Evolutionary conservation across 2,113 vertebrate species (phyloP), one percentile per base, ranked within the genome.

Genomic region (Eulemur rufifrons): DNA sequence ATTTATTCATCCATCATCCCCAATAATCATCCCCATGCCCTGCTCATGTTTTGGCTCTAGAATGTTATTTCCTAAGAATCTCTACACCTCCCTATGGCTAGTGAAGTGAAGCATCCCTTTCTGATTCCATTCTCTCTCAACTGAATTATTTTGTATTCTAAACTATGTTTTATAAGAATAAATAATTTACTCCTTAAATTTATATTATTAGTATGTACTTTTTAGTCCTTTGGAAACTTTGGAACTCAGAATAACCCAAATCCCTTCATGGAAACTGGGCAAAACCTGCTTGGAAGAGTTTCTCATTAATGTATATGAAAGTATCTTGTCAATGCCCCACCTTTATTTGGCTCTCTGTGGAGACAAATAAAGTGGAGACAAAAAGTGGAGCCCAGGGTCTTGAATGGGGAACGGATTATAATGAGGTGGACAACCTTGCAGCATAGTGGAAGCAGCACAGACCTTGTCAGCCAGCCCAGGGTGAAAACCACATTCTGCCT

Each of bases 251-350:
- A 74, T 59, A 27, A 73, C 64, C 37, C 81, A 95, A 80, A 71
- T 82, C 5, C 9, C n/a, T 71, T 88, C 18, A 1, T 42, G 47
- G 64, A 87, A 91, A 87, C 66, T 42, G 32, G 47, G 32, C 27
- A 94, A 91, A 94, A 37, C 23, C 54, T 34, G 37, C 9, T 89
- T 92, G 12, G 59, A 68, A 93, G 45, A 47, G 15, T 74, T 96
- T 86, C 7, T 92, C 34, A 74, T 89, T 42, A 21, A 25, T 45
- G 12, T 17, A 37, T 76, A 17, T 52, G 68, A 47, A 85, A 78
- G 25, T 39, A 59, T 64, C 76, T 82, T 68, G 25, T 14, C 95
- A 74, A 47, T 86, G 56, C 7, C 56, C 83, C n/a, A 66, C 15
- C 54, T 81, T 74, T 66, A 32, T 85, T 74, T 20, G 8, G 17